A percentile compares a stretch with the other conserved stretches of the same genome.
phyloP scores from a whole-genome alignment of 2,113 vertebrate genomes.

The Semicossyphus pulcher region DNA sequence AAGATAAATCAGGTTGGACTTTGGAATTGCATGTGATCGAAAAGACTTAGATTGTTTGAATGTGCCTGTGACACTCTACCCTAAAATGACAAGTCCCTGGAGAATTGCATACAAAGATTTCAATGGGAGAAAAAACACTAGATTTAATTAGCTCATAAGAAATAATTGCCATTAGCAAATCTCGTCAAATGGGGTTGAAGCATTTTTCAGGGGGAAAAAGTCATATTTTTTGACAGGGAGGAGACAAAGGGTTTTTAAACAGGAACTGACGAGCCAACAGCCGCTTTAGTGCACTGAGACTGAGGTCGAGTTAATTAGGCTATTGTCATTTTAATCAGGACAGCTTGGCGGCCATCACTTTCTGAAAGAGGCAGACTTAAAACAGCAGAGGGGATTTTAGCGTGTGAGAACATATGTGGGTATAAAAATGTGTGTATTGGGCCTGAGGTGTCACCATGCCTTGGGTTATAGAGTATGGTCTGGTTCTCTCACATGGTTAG shows the following conservation, averaged over 20 bases:
- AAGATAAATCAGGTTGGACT: slow-evolving; percentile 45
- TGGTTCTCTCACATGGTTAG: slow-evolving; percentile 78
- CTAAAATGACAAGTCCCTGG: slow-evolving; percentile 66
- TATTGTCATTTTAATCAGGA: slow-evolving; percentile 88
- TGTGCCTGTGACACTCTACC: slow-evolving; percentile 70
- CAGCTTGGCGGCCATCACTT: slow-evolving; percentile 77
- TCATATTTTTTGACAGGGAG: slow-evolving; percentile 72
- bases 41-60: slow-evolving; percentile 69
- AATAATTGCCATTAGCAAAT: slow-evolving; percentile 85
- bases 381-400: slow-evolving; percentile 58
- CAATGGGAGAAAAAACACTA: slow-evolving; percentile 41
- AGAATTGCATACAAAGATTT: slow-evolving; percentile 54
- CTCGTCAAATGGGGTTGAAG: slow-evolving; percentile 74
- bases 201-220: slow-evolving; percentile 60
- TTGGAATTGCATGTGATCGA: slow-evolving; percentile 51
- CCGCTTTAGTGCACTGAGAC: slow-evolving; percentile 78
- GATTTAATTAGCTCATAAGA: slow-evolving; percentile 87
- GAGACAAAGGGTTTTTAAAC: slow-evolving; percentile 82
- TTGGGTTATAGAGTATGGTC: slow-evolving; percentile 71
- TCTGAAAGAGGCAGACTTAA: slow-evolving; percentile 79
- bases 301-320: slow-evolving; percentile 87
- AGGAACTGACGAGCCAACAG: slow-evolving; percentile 73
- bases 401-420: slow-evolving; percentile 19
- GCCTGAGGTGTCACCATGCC: slow-evolving; percentile 70
- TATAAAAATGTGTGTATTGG: slow-evolving; percentile 45